phyloP scores from a whole-genome alignment of 2,113 vertebrate species.

The Sinocyclocheilus anophthalmus region DNA sequence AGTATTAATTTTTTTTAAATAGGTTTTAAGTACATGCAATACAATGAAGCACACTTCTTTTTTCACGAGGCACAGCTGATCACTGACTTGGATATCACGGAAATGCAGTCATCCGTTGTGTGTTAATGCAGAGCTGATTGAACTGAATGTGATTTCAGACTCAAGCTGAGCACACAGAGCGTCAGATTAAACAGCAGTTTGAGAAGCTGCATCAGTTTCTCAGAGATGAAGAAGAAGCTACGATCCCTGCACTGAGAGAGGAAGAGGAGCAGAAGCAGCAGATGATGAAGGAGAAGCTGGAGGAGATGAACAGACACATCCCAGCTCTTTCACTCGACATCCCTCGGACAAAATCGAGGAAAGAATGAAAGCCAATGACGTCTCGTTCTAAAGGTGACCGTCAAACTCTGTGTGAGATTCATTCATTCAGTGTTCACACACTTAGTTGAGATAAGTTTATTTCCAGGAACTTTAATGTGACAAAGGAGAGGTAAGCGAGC shows the following conservation, averaged over 20 bases:
- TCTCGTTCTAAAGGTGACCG: background rate
- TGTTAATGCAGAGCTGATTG: background rate
- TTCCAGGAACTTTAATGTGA: background rate
- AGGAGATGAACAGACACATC: background rate
- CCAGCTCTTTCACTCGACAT: background rate
- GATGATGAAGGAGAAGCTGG: background rate
- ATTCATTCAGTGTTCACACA: background rate
- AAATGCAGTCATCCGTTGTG: background rate
- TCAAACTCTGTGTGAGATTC: background rate
- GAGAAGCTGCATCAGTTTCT: background rate
- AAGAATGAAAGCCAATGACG: background rate
- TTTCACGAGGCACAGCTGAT: background rate
- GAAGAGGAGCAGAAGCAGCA: background rate
- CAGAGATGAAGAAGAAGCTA: background rate
- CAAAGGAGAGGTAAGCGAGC: background rate
- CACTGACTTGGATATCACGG: background rate
- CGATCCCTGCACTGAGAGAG: background rate
- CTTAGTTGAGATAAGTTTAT: background rate
- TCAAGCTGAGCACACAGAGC: background rate
- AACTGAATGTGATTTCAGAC: constrained; percentile 1
- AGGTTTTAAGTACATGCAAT: background rate
- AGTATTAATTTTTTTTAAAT: too few species aligned
- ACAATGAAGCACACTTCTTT: background rate
- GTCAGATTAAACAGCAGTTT: background rate
- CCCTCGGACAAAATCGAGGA: too few species aligned